Evolutionary conservation across 2,113 vertebrate genomes (phyloP).

Genomic region (Proterorhinus semilunaris): DNA sequence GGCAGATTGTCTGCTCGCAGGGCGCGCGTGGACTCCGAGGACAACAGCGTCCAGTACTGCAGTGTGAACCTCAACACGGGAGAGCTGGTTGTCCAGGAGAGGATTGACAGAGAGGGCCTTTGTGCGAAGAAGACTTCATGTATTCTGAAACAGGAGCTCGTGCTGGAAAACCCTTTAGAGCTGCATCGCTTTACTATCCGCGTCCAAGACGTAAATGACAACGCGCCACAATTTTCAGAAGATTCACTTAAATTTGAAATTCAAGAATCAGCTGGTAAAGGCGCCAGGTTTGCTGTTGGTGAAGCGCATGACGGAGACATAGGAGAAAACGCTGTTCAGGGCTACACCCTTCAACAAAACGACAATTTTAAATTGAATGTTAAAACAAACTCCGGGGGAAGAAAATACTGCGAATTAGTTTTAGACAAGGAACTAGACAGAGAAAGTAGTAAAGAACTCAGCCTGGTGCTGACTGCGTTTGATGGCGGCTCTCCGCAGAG

Average conservation of each 20-base stretch:
- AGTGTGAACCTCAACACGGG: constrained; percentile 13
- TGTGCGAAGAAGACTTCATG: constrained; percentile 6
- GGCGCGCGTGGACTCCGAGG: constrained; percentile 60
- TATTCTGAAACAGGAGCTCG: constrained; percentile 57
- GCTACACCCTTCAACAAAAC: constrained; percentile 58
- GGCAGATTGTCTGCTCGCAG: constrained; percentile 60
- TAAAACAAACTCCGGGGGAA: constrained; percentile 40
- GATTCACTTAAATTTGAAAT: constrained; percentile 44
- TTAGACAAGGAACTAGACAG: constrained; percentile 40
- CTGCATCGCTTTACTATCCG: constrained; percentile 55
- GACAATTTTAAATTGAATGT: constrained; percentile 54
- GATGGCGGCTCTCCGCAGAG: constrained; percentile 71
- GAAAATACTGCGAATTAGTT: constrained; percentile 52
- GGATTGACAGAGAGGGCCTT: constrained; percentile 15
- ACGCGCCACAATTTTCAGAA: constrained; percentile 23
- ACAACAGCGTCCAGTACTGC: constrained; percentile 57
- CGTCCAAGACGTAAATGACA: constrained; percentile 77
- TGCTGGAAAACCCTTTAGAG: constrained; percentile 71
- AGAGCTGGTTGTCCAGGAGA: constrained; percentile 6
- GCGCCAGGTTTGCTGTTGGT: constrained; percentile 58
- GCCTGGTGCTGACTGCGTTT: constrained; percentile 59
- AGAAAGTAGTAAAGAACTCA: constrained; percentile 48
- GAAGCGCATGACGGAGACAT: constrained; percentile 67
- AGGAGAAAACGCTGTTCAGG: constrained; percentile 64
- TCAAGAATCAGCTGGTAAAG: constrained; percentile 53